Evolutionary conservation across 2,888 invertebrate species (phyloP).

Genomic region (Drosophila paranaensis): DNA sequence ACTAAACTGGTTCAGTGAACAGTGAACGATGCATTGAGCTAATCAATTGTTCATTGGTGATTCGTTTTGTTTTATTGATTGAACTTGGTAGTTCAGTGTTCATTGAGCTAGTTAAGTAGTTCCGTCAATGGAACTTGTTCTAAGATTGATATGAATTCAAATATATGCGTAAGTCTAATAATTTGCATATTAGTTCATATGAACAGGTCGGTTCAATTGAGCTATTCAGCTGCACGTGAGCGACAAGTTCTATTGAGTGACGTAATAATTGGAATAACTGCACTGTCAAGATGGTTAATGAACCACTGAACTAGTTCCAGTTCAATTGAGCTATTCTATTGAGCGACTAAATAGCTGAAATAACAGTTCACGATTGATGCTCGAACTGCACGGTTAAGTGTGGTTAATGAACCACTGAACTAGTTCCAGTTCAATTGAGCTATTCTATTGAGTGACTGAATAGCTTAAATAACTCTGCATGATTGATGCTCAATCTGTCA

Average conservation of each 20-base stretch:
- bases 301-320: too few species aligned
- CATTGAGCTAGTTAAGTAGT: background rate
- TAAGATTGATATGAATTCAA: too few species aligned
- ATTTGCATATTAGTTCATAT: background rate
- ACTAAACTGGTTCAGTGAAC: background rate
- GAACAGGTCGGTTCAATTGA: background rate
- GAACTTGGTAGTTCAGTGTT: background rate
- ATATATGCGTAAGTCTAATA: too few species aligned
- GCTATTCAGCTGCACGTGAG: too few species aligned
- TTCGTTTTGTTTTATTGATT: background rate
- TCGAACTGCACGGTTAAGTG: background rate
- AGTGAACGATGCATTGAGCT: background rate
- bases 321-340: too few species aligned
- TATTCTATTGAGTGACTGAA: background rate
- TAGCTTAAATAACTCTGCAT: background rate
- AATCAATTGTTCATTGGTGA: background rate
- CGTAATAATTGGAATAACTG: too few species aligned
- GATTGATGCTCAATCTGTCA: background rate
- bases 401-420: background rate
- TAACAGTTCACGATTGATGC: background rate
- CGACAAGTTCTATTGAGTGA: too few species aligned
- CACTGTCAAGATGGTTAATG: too few species aligned
- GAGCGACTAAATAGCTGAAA: background rate
- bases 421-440: background rate
- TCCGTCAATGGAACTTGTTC: too few species aligned